Base-by-base conservation (phyloP, 1,140 invertebrate species). In the Apis dorsata region DNA sequence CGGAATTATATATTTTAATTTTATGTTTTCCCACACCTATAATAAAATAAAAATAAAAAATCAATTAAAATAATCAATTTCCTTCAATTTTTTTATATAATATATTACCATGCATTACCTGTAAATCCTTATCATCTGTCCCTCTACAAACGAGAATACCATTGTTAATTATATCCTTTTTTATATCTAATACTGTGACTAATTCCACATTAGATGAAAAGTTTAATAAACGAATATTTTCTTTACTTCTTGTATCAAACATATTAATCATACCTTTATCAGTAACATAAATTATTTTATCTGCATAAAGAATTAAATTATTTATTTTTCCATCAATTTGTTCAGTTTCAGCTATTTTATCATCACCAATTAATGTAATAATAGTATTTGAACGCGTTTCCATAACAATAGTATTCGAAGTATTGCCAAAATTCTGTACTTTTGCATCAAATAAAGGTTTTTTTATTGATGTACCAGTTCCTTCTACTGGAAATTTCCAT, bases 401-500 rank as follows among this genome's bases (percentile, higher is more conserved):
- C 65, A 89, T 90, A 17, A 90, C 88, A 8, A 94, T 49, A 57
- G 85, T 86, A 69, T 94, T 90, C 13, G 74, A 57, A 80, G 90
- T n/a, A 15, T 84, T 88, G 12, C 83, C 88, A 51, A 65, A 78
- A 66, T 88, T 76, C 57, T 91, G 86, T 76, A 94, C 90, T 63
- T 91, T 83, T 28, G 91, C 93, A 83, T 92, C 91, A 80, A 93
- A 93, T 10, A 91, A 65, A 51, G 89, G 91, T 72, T 90, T 90
- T 76, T 90, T 90, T 2, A 89, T 84, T 44, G 82, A 74, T 70
- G 85, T 85, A 69, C 81, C 74, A 70, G 88, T 84, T 85, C 88
- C 89, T 81, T 91, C 90, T 15, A 82, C 55, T 13, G 90, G 86
- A 9, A 94, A 78, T 83, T 90, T 90, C 92, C 92, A 94, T 59